Evolutionary conservation across 1,140 invertebrate genomes (phyloP), one percentile per base, ranked within the genome.

Genomic region (Macrostomum lignano): DNA sequence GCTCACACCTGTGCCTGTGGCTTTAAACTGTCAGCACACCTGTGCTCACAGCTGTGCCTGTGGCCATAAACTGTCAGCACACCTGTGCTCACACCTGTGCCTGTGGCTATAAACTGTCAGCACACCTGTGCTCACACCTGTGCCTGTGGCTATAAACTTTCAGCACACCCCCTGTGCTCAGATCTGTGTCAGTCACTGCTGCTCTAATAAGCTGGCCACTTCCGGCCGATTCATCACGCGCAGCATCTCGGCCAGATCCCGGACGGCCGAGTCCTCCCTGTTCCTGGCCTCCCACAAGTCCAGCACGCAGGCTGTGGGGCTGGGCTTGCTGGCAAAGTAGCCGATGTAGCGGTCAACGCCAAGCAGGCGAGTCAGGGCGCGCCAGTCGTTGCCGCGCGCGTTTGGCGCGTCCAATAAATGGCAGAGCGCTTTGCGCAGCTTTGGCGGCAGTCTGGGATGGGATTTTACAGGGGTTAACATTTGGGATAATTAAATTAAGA

Each of bases 291-390:
- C 81, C 82, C 81, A 93, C 41, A 93, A 54, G 55, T 86, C 77
- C 36, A 91, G 61, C 43, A 91, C 84, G 52, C 78, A 73, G 45
- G 88, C 81, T 17, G 81, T 88, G 10, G 82, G 82, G 43, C 78
- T 86, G 37, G 71, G 67, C 59, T 88, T 86, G 24, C 78, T 84
- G 23, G 81, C 79, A 31, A 33, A 33, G 42, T 13, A 2, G 7
- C 5, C 1, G 19, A 44, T 51, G 52, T 52, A 71, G 69, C 78
- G 71, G 64, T 88, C 78, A 24, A 84, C 75, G 47, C 71, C 70
- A 7, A 91, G 64, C 47, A 72, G 70, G 47, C 77, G 69, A 25
- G 81, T 79, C 30, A 91, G 59, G 64, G 82, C 71, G 41, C 81
- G 66, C 82, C 81, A 93, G 51, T 91, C 81, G 50, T 81, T 84